These are phyloP conservation scores for Akabosia matsudoensis DNA, from an alignment of 1,140 invertebrate species.

Conservation along the genomic window DNA sequence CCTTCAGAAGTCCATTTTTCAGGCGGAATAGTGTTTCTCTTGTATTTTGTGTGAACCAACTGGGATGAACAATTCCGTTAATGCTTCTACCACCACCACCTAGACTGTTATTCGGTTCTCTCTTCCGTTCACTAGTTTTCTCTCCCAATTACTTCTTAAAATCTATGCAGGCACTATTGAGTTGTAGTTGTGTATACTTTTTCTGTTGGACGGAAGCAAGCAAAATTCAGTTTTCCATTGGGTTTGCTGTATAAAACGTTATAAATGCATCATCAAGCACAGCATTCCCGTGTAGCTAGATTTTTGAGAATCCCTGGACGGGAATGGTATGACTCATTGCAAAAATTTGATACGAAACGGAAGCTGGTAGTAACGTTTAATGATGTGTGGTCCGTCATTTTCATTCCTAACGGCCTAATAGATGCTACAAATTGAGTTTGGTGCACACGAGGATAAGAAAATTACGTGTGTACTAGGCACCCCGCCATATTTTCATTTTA, in stretches of 20 bases:
- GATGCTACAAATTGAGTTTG: neutral
- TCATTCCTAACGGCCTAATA: neutral
- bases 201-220: neutral
- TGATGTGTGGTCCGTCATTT: neutral
- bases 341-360: neutral
- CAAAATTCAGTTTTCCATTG: too few species aligned
- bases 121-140: neutral
- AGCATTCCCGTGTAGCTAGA: too few species aligned
- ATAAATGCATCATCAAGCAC: too few species aligned
- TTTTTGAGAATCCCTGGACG: neutral
- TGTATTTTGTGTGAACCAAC: neutral
- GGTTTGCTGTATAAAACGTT: too few species aligned
- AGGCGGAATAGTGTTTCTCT: neutral
- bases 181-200: too few species aligned
- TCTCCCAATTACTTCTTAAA: constrained; percentile 5
- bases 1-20: neutral
- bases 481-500: neutral
- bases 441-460: constrained; percentile 5
- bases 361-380: neutral
- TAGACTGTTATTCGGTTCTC: neutral
- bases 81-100: too few species aligned
- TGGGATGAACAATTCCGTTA: neutral
- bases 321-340: neutral
- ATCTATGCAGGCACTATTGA: neutral
- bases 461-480: neutral